Conservation (phyloP, 2,888 invertebrate species). For the Synanthedon vespiformis region DNA sequence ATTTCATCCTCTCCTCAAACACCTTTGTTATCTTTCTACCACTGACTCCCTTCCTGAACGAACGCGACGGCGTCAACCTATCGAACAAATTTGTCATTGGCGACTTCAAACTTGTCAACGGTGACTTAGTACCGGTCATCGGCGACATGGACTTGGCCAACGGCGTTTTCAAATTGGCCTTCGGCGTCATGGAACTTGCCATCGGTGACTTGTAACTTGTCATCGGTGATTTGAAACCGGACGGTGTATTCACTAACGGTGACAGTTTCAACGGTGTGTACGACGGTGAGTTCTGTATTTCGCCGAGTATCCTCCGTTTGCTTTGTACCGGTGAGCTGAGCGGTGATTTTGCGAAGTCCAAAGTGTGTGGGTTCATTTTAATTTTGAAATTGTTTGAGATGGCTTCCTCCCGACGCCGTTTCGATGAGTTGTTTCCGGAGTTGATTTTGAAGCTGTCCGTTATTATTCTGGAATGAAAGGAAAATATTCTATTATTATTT, state of each 20-base stretch:
- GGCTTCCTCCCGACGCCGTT: constrained; percentile 51
- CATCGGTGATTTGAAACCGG: neutral
- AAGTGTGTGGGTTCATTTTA: constrained; percentile 51
- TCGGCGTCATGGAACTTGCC: neutral
- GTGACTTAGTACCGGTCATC: neutral
- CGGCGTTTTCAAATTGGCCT: too few relatives aligned
- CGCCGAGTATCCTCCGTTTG: constrained; percentile 6
- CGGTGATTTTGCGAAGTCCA: constrained; percentile 39
- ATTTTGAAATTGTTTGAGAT: constrained; percentile 39
- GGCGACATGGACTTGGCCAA: neutral
- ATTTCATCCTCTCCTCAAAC: constrained; percentile 43
- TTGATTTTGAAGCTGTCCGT: constrained; percentile 67
- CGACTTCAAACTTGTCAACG: neutral
- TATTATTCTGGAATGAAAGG: constrained; percentile 52
- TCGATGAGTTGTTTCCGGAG: constrained; percentile 56
- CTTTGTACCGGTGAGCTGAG: neutral
- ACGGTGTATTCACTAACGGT: neutral
- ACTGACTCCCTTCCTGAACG: constrained; percentile 9
- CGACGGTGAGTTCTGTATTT: constrained; percentile 11
- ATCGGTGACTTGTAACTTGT: too few relatives aligned
- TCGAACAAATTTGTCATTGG: neutral
- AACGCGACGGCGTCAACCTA: neutral
- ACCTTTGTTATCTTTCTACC: constrained; percentile 38
- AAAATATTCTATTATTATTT: neutral
- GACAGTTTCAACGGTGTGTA: neutral